Conservation (phyloP, 2,888 invertebrate species). For the Cataglyphis livida region DNA sequence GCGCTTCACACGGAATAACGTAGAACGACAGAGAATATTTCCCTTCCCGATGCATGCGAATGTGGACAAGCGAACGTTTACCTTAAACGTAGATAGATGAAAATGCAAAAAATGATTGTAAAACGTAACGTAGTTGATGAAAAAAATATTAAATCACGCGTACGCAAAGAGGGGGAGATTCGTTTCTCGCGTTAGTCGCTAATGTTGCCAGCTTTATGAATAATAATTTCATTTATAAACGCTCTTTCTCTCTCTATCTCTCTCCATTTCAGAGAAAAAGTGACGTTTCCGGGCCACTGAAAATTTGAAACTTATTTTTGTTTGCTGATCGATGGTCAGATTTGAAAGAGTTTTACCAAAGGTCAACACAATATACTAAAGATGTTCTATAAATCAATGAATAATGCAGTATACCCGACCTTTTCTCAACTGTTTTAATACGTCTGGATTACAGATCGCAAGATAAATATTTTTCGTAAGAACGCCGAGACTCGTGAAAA, state of each 20-base stretch:
- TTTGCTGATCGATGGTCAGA: background rate
- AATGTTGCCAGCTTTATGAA: background rate
- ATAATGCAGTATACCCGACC: conserved; percentile 23
- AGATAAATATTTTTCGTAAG: background rate
- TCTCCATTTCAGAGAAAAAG: background rate
- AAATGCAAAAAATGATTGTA: conserved; percentile 6
- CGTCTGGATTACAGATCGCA: background rate
- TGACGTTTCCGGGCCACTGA: conserved; percentile 8
- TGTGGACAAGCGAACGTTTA: background rate
- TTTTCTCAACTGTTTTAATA: background rate
- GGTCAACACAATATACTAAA: conserved; percentile 18
- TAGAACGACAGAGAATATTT: conserved; percentile 9
- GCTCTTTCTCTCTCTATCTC: background rate
- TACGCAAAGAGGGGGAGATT: background rate
- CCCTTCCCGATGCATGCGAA: background rate
- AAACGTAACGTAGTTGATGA: background rate
- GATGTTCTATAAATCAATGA: conserved; percentile 49
- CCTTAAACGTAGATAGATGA: background rate
- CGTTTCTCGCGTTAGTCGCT: background rate
- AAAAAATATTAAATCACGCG: background rate
- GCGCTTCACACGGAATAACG: background rate
- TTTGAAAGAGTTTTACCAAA: conserved; percentile 23
- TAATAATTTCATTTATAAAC: background rate
- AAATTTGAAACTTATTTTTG: conserved; percentile 40
- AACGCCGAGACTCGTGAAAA: background rate